Conservation (phyloP, 2,888 invertebrate species). For the Drosophila cracens region DNA sequence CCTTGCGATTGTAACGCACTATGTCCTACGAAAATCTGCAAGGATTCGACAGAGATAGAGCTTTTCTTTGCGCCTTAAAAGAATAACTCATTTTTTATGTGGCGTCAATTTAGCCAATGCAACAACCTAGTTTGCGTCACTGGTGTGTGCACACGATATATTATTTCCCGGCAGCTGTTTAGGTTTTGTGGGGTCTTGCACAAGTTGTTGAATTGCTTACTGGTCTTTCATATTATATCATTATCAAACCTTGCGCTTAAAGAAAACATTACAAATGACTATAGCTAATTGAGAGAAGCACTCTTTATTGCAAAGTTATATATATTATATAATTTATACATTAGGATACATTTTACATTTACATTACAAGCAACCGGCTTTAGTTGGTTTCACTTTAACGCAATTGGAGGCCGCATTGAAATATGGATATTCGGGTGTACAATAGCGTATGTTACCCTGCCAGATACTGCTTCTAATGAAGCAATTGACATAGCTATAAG, state of each 20-base stretch:
- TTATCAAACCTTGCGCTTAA: not conserved
- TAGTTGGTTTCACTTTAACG: constrained; percentile 42
- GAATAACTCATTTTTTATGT: not conserved
- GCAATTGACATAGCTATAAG: constrained; percentile 68
- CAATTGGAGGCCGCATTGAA: constrained; percentile 39
- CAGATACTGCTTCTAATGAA: constrained; percentile 29
- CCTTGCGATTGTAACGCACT: not conserved
- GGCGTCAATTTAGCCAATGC: not conserved
- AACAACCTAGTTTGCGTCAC: not conserved
- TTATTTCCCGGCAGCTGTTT: too few relatives aligned
- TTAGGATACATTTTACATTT: not conserved
- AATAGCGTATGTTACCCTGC: constrained; percentile 29
- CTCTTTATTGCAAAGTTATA: constrained; percentile 1
- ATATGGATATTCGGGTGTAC: constrained; percentile 44
- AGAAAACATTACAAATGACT: not conserved
- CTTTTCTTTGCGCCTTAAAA: not conserved
- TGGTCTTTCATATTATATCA: not conserved
- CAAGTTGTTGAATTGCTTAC: not conserved
- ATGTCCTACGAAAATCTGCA: not conserved
- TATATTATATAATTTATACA: not conserved
- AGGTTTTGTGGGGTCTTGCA: not conserved
- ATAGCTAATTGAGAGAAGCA: not conserved
- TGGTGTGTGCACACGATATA: not conserved
- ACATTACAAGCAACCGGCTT: constrained; percentile 47
- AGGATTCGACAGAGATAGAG: not conserved